phyloP scores from a whole-genome alignment of 64 coral and sea anemone genomes.

The Trachythela sp. region DNA sequence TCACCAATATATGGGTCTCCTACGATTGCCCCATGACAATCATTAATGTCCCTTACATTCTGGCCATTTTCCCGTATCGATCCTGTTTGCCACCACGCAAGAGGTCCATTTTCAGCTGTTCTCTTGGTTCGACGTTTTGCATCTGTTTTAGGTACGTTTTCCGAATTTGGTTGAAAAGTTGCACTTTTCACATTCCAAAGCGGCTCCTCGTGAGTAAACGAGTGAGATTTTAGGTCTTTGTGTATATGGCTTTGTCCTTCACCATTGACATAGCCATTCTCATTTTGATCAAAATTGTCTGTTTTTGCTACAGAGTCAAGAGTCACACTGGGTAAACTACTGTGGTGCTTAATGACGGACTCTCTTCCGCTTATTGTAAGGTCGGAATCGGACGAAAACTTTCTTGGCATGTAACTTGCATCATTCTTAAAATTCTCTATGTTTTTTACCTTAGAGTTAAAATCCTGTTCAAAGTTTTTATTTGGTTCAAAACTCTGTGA shows the following conservation, averaged over 20 bases:
- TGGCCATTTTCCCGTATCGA: too few species aligned
- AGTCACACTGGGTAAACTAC: neutral
- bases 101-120: too few species aligned
- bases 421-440: neutral
- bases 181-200: neutral
- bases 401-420: neutral
- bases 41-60: too few species aligned
- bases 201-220: neutral
- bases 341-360: neutral
- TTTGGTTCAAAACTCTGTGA: neutral
- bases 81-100: too few species aligned
- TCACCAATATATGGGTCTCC: neutral
- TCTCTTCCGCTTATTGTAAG: neutral
- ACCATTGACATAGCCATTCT: neutral
- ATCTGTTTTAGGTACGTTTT: neutral
- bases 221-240: neutral
- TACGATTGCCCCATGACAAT: too few species aligned
- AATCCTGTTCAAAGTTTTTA: neutral
- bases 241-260: neutral
- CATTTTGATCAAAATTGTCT: neutral
- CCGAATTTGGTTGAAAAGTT: neutral
- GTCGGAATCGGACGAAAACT: neutral
- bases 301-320: neutral
- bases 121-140: neutral
- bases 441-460: neutral